Conservation (phyloP, 2,113 vertebrate genomes). For the Anarrhichthys ocellatus region DNA sequence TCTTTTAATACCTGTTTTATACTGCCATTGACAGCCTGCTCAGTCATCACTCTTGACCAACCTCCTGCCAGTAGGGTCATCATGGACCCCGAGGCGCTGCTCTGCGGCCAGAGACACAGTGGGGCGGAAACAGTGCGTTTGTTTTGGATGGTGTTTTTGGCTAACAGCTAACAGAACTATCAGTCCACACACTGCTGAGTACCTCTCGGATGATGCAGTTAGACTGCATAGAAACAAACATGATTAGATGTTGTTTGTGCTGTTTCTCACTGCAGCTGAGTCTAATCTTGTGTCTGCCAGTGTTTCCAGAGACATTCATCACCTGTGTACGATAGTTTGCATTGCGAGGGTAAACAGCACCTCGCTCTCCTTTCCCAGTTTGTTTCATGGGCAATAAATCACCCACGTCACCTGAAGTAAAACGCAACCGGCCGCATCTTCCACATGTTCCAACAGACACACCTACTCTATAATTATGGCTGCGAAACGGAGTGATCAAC, state of each 20-base stretch:
- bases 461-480: constrained; percentile 40
- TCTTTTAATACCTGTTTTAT: no score
- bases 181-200: no score
- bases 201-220: neutral
- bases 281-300: neutral
- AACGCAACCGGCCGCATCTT: constrained; percentile 39
- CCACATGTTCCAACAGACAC: constrained; percentile 27
- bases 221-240: neutral
- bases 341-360: constrained; percentile 15
- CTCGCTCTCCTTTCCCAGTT: constrained; percentile 22
- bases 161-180: no score
- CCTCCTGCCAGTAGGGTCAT: no score
- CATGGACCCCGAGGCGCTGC: no score
- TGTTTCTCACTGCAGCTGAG: neutral
- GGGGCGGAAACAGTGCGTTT: no score
- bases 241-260: neutral
- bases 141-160: no score
- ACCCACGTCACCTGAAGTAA: constrained; percentile 38
- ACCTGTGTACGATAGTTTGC: constrained; percentile 11
- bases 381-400: constrained; percentile 65
- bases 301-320: constrained; percentile 42
- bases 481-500: constrained; percentile 36
- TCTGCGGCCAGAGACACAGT: no score
- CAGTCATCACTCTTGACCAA: no score
- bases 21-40: no score